Base-by-base conservation (phyloP, 2,797 vertebrate species). In the Heterohyrax brucei region DNA sequence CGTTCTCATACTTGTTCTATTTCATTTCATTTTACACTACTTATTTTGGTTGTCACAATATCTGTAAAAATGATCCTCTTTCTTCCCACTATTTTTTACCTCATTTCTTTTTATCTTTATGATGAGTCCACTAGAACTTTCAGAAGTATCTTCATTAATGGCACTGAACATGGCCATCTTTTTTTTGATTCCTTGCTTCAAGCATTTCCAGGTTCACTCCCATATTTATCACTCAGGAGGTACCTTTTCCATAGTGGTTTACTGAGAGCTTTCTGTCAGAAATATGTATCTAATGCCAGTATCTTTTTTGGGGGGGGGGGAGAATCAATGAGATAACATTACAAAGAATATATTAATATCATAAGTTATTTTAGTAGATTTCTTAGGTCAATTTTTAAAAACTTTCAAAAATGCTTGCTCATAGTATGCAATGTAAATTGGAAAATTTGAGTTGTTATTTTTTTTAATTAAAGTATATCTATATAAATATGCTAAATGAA, bases 341-440 rank as follows among this genome's bases (percentile, higher is more conserved):
- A 72, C 72, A 44, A 48, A 64, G 70, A 53, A 4, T 39, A 19
- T 44, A 56, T 44, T 75, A 46, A 72, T 61, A 66, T 73, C 13
- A 18, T 70, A 14, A 70, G 33, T 70, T 70, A 70, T 70, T n/a
- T 70, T 70, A 66, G 64, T 62, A 61, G 39, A 46, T 50, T 76
- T 91, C 44, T 79, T 16, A 73, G 9, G 6, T 80, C 24, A 50
- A 93, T 30, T 79, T 48, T 62, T 2, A 62, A 33, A 39, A 68
- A 84, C 48, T 92, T 93, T 87, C 91, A 50, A 33, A 80, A 50
- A 79, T 73, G 73, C 28, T 93, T 62, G 50, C 3, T 80, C 46
- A 62, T 39, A 73, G 2, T 6, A 33, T 53, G 24, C 19, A 72
- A 78, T 59, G 78, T 46, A 70, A n/a, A 85, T 85, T 64, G 56